Conservation (phyloP, 2,888 invertebrate species). For the Netelia inedita region DNA sequence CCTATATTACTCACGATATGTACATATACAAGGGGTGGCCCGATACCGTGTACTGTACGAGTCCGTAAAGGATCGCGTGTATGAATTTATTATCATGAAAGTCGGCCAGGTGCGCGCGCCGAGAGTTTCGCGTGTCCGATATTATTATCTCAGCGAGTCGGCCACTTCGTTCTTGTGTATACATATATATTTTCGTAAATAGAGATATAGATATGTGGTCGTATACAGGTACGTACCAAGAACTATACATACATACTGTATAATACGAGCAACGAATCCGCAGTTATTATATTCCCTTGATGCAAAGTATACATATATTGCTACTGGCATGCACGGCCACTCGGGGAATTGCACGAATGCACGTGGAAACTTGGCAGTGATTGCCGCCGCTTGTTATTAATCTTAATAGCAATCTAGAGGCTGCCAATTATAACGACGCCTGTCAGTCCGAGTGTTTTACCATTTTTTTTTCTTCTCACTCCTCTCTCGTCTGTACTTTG, state of each 20-base stretch:
- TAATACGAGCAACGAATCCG: conserved; percentile 10
- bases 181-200: background rate
- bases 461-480: conserved; percentile 25
- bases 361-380: conserved; percentile 62
- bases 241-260: background rate
- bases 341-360: conserved; percentile 52
- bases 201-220: too few species aligned
- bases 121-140: conserved; percentile 65
- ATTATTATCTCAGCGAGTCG: conserved; percentile 60
- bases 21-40: background rate
- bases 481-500: background rate
- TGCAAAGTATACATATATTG: background rate
- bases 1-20: background rate
- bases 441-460: conserved; percentile 77
- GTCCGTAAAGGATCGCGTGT: conserved; percentile 59
- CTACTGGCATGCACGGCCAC: background rate
- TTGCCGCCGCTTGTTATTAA: conserved; percentile 82
- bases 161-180: conserved; percentile 32
- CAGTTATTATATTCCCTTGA: conserved; percentile 30
- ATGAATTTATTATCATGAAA: conserved; percentile 68
- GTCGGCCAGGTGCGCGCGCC: conserved; percentile 62
- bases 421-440: conserved; percentile 83
- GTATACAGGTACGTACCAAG: too few species aligned
- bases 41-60: background rate
- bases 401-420: conserved; percentile 83